Evolutionary conservation across 2,113 vertebrate genomes (phyloP).

Genomic region (Climacteris rufus): DNA sequence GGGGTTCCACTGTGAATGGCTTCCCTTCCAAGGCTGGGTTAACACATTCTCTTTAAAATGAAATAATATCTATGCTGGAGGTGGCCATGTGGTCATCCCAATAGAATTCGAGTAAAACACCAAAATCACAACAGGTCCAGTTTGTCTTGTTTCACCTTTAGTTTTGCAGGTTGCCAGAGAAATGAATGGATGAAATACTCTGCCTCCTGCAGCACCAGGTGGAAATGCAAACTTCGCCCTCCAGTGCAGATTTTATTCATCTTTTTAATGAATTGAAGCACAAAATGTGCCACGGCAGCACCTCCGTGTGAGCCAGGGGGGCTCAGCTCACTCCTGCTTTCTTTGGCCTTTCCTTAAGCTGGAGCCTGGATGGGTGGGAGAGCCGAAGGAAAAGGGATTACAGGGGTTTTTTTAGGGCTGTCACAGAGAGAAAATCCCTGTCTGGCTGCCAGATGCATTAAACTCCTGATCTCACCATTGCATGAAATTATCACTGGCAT

Average conservation of each 20-base stretch:
- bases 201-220: background rate
- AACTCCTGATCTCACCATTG: conserved; percentile 50
- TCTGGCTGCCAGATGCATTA: conserved; percentile 46
- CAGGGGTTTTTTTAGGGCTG: conserved; percentile 31
- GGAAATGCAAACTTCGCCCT: background rate
- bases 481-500: conserved; percentile 64
- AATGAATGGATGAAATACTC: background rate
- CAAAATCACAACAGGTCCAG: background rate
- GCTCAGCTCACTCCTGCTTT: background rate
- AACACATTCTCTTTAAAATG: background rate
- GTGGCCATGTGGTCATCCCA: fast-evolving
- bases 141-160: background rate
- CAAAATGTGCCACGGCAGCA: background rate
- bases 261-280: conserved; percentile 11
- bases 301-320: background rate
- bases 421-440: conserved; percentile 44
- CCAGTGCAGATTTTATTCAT: background rate
- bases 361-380: background rate
- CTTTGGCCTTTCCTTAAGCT: conserved; percentile 11
- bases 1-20: background rate
- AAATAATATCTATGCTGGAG: fast-evolving
- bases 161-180: background rate
- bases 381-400: conserved; percentile 27
- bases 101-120: background rate
- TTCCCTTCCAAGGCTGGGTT: background rate